Conservation (phyloP, 2,797 vertebrate species). For the Hephaestus fuliginosus region DNA sequence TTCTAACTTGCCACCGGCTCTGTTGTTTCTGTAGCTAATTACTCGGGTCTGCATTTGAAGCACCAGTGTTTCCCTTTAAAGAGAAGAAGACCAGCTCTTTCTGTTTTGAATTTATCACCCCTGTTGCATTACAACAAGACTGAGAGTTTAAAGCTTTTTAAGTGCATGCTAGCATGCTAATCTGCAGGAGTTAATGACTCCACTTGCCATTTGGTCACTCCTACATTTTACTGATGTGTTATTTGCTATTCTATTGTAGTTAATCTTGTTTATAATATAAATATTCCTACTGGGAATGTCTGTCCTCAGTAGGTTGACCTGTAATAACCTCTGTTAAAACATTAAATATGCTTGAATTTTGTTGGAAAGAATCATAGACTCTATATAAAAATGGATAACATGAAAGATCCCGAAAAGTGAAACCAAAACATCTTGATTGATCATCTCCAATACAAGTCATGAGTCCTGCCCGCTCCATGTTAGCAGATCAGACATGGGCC, state of each 20-base stretch:
- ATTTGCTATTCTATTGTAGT: not conserved
- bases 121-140: conserved; percentile 34
- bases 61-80: conserved; percentile 42
- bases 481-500: too few relatives aligned
- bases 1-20: conserved; percentile 15
- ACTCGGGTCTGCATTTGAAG: conserved; percentile 36
- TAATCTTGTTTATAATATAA: not conserved
- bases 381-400: too few relatives aligned
- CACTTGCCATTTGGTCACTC: not conserved
- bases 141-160: not conserved
- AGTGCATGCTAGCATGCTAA: not conserved
- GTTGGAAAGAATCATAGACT: not conserved
- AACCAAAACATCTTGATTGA: too few relatives aligned
- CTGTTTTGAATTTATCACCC: conserved; percentile 59
- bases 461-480: too few relatives aligned
- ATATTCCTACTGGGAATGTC: not conserved
- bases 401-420: too few relatives aligned
- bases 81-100: conserved; percentile 34
- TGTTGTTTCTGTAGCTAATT: conserved; percentile 58
- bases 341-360: not conserved
- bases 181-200: not conserved
- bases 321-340: not conserved
- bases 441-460: too few relatives aligned
- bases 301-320: too few relatives aligned
- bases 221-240: not conserved